Conservation (phyloP, 2,888 invertebrate genomes). For the Myopa testacea region DNA sequence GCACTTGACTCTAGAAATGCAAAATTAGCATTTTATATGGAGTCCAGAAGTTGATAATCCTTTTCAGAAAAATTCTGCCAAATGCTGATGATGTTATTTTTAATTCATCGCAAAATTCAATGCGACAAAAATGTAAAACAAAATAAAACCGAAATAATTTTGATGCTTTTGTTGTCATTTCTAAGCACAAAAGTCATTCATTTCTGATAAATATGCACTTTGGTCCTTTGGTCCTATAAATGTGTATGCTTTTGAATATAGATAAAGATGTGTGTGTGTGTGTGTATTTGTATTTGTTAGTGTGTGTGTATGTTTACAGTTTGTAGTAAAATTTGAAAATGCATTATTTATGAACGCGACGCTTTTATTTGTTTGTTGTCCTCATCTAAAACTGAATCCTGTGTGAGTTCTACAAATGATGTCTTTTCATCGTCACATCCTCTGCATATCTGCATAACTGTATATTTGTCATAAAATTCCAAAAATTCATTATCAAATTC, state of each 20-base stretch:
- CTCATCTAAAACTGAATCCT: conserved; percentile 6
- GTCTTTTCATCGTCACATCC: background rate
- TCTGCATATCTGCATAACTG: background rate
- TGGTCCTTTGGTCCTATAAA: background rate
- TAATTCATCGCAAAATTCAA: conserved; percentile 48
- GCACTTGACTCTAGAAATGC: conserved; percentile 36
- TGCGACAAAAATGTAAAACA: conserved; percentile 8
- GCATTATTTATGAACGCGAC: conserved; percentile 57
- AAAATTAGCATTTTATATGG: conserved; percentile 51
- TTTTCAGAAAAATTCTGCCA: conserved; percentile 1
- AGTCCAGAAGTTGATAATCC: conserved; percentile 23
- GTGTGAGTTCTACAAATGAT: conserved; percentile 17
- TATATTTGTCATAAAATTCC: no score
- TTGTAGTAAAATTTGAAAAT: conserved; percentile 48
- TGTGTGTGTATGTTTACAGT: conserved; percentile 16
- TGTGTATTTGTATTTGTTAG: background rate
- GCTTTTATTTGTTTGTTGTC: background rate
- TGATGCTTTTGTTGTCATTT: background rate
- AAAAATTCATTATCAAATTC: conserved; percentile 8
- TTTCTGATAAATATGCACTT: conserved; percentile 28
- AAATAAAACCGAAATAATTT: conserved; percentile 23
- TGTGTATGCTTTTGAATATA: background rate
- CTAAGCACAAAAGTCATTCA: conserved; percentile 2
- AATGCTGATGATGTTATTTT: conserved; percentile 51
- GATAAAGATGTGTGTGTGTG: conserved; percentile 2